Base-by-base conservation (phyloP, 2,797 vertebrate species). In the Clarias pachynema region DNA sequence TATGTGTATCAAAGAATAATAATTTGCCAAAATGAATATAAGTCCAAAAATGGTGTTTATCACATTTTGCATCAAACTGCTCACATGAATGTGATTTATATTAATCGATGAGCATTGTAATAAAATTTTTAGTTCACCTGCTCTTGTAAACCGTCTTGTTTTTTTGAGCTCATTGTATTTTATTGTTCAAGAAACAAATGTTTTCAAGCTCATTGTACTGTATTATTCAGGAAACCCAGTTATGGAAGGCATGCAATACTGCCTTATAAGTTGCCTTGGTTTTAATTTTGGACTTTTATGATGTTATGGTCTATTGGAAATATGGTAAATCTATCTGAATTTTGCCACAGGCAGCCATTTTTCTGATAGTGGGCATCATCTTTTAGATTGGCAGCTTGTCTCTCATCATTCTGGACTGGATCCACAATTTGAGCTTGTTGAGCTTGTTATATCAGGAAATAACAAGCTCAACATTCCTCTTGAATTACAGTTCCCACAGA, bases 371-470 rank as follows among this genome's bases (percentile, higher is more conserved):
- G 87, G 98, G 98, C 78, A 79, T 99, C 77, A 89, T 99, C 92
- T 99, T 99, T 92, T 98, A 99, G 98, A 92, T 97, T 60, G 96
- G 96, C 93, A 99, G 98, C 93, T 96, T 99, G 96, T 93, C 95
- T 1, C 97, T 99, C 90, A 99, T 99, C 88, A 92, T 96, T 87
- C 91, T 96, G 44, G 98, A 99, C 94, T 99, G 98, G 98, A 94
- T 99, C 93, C 96, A 97, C 92, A 96, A 97, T 90, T 31, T 31
- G 31, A 31, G 31, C 31, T 31, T 31, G 31, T 31, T 31, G 31
- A 31, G 31, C 31, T 31, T 31, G 31, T 31, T 60, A 59, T 3
- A 22, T 7, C 2, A 18, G 26, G 31, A 59, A 37, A n/a, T 1
- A 78, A n/a, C 10, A 37, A 53, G 49, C 59, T 40, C 34, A 44